phyloP scores from a whole-genome alignment of 2,888 invertebrate genomes.

The Notocelia uddmanniana region DNA sequence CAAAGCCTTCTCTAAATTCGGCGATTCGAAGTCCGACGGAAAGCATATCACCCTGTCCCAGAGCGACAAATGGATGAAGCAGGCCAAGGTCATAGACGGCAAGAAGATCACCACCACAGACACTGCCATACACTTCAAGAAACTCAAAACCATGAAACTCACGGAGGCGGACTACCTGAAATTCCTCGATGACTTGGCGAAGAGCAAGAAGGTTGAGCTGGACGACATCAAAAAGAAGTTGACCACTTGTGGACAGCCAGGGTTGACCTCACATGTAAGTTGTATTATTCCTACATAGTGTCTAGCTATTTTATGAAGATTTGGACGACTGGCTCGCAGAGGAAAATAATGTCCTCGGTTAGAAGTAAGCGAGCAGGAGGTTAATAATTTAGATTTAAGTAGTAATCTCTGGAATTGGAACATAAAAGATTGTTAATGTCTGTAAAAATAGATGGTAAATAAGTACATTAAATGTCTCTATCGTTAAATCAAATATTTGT shows the following conservation, averaged over 20 bases:
- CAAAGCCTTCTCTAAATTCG: slow-evolving; percentile 94
- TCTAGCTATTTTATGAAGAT: too few species aligned
- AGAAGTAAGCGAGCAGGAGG: not conserved
- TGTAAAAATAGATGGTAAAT: not conserved
- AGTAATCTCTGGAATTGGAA: not conserved
- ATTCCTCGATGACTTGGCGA: slow-evolving; percentile 94
- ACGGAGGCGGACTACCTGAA: slow-evolving; percentile 92
- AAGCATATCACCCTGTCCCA: slow-evolving; percentile 94
- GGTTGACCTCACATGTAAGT: slow-evolving; percentile 79
- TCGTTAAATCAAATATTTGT: too few species aligned
- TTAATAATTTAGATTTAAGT: not conserved
- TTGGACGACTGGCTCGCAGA: too few species aligned
- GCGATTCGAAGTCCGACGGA: slow-evolving; percentile 94
- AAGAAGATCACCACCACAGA: slow-evolving; percentile 96
- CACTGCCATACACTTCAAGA: slow-evolving; percentile 95
- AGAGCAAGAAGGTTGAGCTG: slow-evolving; percentile 92
- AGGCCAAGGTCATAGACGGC: slow-evolving; percentile 92
- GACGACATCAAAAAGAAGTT: slow-evolving; percentile 93
- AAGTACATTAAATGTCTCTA: too few species aligned
- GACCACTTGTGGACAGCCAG: slow-evolving; percentile 92
- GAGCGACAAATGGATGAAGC: slow-evolving; percentile 98
- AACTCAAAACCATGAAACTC: slow-evolving; percentile 93
- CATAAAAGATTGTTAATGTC: not conserved
- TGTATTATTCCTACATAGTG: not conserved
- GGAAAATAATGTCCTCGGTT: not conserved